Evolutionary conservation across 1,140 invertebrate species (phyloP).

Genomic region (Augochlora pura): DNA sequence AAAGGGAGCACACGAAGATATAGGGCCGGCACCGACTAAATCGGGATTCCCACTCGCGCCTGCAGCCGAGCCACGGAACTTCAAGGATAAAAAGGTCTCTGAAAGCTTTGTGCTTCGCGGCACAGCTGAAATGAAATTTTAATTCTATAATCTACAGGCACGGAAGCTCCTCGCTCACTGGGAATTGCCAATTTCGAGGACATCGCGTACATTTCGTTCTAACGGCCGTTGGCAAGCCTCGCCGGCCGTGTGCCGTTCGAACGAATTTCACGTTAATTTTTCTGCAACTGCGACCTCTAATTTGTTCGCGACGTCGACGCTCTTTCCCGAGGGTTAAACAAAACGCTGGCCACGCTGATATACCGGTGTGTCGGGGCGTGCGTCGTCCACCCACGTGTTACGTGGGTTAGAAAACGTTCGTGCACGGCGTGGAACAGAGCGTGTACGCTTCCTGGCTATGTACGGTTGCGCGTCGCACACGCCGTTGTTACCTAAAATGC

Average conservation of each 20-base stretch:
- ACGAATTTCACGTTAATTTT: too few relatives aligned
- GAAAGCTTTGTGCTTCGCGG: background rate
- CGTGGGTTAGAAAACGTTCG: constrained; percentile 15
- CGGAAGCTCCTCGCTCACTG: background rate
- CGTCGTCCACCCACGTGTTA: constrained; percentile 39
- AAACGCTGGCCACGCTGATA: background rate
- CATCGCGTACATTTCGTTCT: background rate
- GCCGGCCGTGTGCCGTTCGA: too few relatives aligned
- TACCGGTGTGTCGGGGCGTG: constrained; percentile 11
- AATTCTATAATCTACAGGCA: background rate
- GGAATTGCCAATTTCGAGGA: background rate
- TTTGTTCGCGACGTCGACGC: too few relatives aligned
- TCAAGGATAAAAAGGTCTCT: background rate
- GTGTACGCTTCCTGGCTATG: constrained; percentile 19
- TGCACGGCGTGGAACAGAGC: constrained; percentile 6
- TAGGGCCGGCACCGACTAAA: background rate
- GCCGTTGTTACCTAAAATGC: constrained; percentile 2
- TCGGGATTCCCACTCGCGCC: background rate
- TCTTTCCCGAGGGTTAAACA: constrained; percentile 1
- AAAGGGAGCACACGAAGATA: constrained; percentile 7
- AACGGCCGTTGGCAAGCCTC: background rate
- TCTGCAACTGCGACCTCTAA: too few relatives aligned
- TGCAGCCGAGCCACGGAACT: background rate
- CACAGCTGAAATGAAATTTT: background rate
- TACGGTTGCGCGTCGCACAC: background rate